Base-by-base conservation (phyloP, 1,140 invertebrate species). In the Apocrypta bakeri region DNA sequence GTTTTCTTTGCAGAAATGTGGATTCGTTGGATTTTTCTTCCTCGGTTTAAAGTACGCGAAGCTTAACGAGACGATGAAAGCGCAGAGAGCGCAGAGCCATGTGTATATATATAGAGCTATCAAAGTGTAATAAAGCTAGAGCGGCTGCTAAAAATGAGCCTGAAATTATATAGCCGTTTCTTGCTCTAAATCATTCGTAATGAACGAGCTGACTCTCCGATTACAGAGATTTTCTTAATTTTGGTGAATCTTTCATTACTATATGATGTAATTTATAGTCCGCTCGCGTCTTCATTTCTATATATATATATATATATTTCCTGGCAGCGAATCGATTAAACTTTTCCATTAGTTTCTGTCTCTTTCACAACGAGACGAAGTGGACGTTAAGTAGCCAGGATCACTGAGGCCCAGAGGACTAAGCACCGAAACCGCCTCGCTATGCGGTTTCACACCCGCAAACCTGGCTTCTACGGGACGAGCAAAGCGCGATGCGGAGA, bases 391-490 rank as follows among this genome's bases (percentile, higher is more conserved):
- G 66, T 79, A 79, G 77, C 17, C 11, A 68, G 27, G 25, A 68
- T 68, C 25, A 21, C n/a, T 25, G 69, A 33, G 37, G 37, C 12
- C 21, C 29, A 29, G 73, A 68, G 85, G 78, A 86, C 86, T 88
- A 86, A 87, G 85, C 85, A 81, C 84, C 85, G 61, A 87, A 88
- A 86, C 87, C 87, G 74, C 87, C 85, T 86, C 72, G 69, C 85
- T 88, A 86, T 87, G n/a, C n/a, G 86, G 86, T 88, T 88, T 88
- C 87, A 88, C 87, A 88, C 87, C 86, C 87, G 81, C 86, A 87
- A 82, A 86, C 78, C 79, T 83, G 40, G 37, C 27, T 56, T 48
- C 42, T 56, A 17, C 2, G 33, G 63, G 24, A 24, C 27, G 68
- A 71, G 68, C 14, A 29, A 33, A 29, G 11, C 61, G 75, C 61